Base-by-base conservation (phyloP, 1,140 invertebrate genomes). In the Aricia agestis region DNA sequence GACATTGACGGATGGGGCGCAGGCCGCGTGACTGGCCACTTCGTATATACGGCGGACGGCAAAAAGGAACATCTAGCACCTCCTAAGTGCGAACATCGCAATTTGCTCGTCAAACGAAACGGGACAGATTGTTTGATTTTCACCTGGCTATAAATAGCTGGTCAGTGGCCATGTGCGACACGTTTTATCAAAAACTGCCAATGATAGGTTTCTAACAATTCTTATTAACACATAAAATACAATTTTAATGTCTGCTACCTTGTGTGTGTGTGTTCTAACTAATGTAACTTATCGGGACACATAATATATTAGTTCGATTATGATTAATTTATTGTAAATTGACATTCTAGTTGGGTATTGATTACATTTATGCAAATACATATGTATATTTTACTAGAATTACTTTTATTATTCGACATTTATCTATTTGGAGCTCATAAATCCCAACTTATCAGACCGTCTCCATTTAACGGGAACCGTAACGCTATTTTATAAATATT, bases 1-100 rank as follows among this genome's bases (percentile, higher is more conserved):
- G 85, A 88, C 85, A 81, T 80, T 90, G 85, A 90, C 82, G 80
- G 78, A 88, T 88, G 82, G 75, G 75, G 76, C 66, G 77, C 74
- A 69, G 74, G 70, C 75, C 77, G 73, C 79, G 76, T 78, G 78
- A 77, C 79, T 71, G 68, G 65, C 68, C 59, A 68, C 66, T 19
- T 69, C 71, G 72, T 72, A 72, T 70, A 13, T 52, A 52, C 68
- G 59, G 66, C 70, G 66, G 57, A 58, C 71, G 10, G 61, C 68
- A 36, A 68, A 65, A 67, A 67, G 68, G 63, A 69, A 71, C 66
- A 69, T 45, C 66, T 66, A 70, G 66, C 68, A 70, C 75, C 72
- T 76, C 52, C 71, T 58, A 57, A 67, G 70, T 67, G 66, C 71
- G 67, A 78, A 78, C 72, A 63, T 72, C 70, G 69, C 73, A 82